Evolutionary conservation across 1,140 invertebrate species (phyloP), one percentile per base, ranked within the genome.

Genomic region (Chironomus striatipennis): DNA sequence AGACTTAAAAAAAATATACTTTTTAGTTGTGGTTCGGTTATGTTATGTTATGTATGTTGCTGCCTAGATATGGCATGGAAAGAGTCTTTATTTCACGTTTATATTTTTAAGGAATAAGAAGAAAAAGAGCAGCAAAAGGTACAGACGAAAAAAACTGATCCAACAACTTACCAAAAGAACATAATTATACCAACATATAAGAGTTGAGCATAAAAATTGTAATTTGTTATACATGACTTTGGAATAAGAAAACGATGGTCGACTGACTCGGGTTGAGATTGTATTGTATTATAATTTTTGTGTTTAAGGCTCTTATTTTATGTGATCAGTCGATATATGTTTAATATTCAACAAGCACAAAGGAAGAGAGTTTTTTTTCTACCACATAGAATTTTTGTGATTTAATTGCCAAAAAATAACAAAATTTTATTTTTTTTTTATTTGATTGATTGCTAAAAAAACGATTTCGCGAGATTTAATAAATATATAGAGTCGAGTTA

Each of bases 191-290:
- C 47, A 70, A 70, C 65, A 70, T 70, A 70, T 8, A 70, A 12
- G 24, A 34, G 24, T 34, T 18, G 18, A 70, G 65, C 65, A 70
- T 70, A 70, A 70, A 70, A 70, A 70, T 70, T 70, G 65, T 70
- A 70, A 70, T 70, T 70, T 70, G 65, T 70, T 70, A 70, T 70
- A 70, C 65, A 70, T 70, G 20, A 70, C 65, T 70, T 70, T 21
- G 20, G 17, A 70, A 21, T 57, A 57, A 57, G 8, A 47, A 57
- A 57, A n/a, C 12, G 47, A 57, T 12, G 12, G 47, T 57, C 47
- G 47, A 57, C 47, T 57, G 43, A 8, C 8, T 57, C 47, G 12
- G 12, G 65, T 18, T 70, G 65, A 70, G 65, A 70, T 70, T 70
- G 65, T 70, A 21, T 70, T 57, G 12, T 57, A 57, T 57, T 57